Base-by-base conservation (phyloP, 2,797 vertebrate genomes). In the Chelon auratus region DNA sequence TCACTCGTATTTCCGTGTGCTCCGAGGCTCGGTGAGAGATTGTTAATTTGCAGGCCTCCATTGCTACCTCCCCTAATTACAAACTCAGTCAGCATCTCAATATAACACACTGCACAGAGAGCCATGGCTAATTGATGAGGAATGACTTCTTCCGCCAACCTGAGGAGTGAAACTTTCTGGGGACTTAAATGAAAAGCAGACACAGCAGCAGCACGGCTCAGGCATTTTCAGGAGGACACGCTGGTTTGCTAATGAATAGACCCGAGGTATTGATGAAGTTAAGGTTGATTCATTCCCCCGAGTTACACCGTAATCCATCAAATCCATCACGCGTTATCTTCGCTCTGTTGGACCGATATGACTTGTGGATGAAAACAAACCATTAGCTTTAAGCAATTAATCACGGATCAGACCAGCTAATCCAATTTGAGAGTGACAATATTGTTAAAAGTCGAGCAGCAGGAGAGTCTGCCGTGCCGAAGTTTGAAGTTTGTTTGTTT, bases 401-500 rank as follows among this genome's bases (percentile, higher is more conserved):
- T 86, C 52, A 77, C 54, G 70, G 51, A 69, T 57, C 54, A 43
- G 53, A 59, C 58, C 57, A 22, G 50, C 42, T 79, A 77, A 86
- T 88, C 80, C 69, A 18, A 67, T 76, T 83, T 43, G 5, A 71
- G 60, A 74, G 37, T 0, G 9, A 39, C 68, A 81, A 79, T 36
- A 84, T 68, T 68, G 57, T 45, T 58, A 64, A 82, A 66, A 57
- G 64, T 40, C 5, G 5, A 68, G 11, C 42, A 68, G 11, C 42
- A 48, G 65, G 33, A 68, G 56, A 69, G 55, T 10, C 51, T 26
- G 24, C 9, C 20, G 4, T 26, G 70, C 54, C 3, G 22, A 13
- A 75, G 78, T 75, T 45, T 74, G 50, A 78, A 26, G 61, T 71
- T 79, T 89, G 84, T 90, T 93, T 91, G 77, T 89, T 83, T 87